Evolutionary conservation across 2,797 vertebrate species (phyloP).

Genomic region (Dendrocincla fuliginosa): DNA sequence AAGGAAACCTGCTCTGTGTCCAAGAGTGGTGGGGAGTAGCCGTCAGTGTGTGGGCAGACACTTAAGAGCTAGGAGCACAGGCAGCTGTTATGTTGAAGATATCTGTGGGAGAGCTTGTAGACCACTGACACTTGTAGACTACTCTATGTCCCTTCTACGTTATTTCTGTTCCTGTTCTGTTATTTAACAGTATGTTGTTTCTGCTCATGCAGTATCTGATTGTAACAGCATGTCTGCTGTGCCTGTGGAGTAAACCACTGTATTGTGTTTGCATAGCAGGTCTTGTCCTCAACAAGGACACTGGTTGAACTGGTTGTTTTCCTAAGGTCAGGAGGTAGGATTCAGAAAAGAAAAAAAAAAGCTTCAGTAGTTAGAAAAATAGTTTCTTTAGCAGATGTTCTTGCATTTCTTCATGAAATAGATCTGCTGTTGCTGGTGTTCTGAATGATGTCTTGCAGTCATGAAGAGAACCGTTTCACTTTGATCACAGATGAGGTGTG

Average conservation of each 20-base stretch:
- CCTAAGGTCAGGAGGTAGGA: background rate
- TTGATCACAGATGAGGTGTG: background rate
- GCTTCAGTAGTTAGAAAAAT: background rate
- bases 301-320: background rate
- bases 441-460: background rate
- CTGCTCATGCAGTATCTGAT: background rate
- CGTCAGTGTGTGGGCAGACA: background rate
- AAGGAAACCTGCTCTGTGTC: background rate
- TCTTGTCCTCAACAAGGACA: background rate
- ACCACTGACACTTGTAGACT: background rate
- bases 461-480: background rate
- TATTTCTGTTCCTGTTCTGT: background rate
- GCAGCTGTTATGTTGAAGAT: background rate
- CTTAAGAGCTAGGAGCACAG: background rate
- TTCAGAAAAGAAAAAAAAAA: background rate
- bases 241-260: background rate
- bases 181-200: background rate
- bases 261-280: background rate
- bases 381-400: background rate
- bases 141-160: background rate
- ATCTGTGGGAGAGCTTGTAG: accelerated
- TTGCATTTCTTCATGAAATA: background rate
- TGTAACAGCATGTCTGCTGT: background rate
- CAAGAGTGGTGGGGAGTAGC: background rate
- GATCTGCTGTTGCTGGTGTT: background rate